phyloP scores from a whole-genome alignment of 2,797 vertebrate species.

The Bothrops alternatus region DNA sequence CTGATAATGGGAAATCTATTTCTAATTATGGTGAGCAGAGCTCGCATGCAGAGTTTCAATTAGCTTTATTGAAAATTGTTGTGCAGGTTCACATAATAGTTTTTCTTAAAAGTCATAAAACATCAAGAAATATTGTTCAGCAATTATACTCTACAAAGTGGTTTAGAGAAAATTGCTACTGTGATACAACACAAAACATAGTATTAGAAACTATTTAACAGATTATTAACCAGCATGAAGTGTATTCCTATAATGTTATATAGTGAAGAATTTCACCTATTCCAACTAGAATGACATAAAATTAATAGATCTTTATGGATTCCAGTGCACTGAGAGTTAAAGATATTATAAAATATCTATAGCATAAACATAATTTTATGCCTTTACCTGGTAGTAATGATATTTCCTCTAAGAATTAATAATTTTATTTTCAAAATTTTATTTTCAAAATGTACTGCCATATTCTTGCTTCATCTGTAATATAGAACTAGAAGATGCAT shows the following conservation, averaged over 20 bases:
- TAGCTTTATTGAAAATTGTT: conserved; percentile 24
- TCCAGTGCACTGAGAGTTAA: conserved; percentile 43
- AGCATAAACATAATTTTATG: conserved; percentile 12
- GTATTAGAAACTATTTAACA: conserved; percentile 31
- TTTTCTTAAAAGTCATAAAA: conserved; percentile 20
- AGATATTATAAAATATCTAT: neutral
- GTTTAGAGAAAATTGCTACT: conserved; percentile 35
- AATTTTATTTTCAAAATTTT: neutral
- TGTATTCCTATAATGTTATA: conserved; percentile 47
- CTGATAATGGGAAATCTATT: neutral
- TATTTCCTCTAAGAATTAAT: conserved; percentile 38
- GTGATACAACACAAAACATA: conserved; percentile 44
- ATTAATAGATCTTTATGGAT: conserved; percentile 56
- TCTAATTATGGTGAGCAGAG: conserved; percentile 12
- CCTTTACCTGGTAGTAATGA: conserved; percentile 35
- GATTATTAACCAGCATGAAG: conserved; percentile 39
- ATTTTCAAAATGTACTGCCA: neutral
- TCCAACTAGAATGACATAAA: conserved; percentile 49
- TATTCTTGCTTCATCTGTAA: neutral
- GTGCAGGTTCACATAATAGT: conserved; percentile 43
- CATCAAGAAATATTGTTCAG: conserved; percentile 37
- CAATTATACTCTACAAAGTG: conserved; percentile 23
- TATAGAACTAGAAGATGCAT: neutral
- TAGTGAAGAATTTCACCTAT: conserved; percentile 39
- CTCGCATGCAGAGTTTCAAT: conserved; percentile 27